phyloP scores from a whole-genome alignment of 2,888 invertebrate genomes.

The Augochlorella aurata region DNA sequence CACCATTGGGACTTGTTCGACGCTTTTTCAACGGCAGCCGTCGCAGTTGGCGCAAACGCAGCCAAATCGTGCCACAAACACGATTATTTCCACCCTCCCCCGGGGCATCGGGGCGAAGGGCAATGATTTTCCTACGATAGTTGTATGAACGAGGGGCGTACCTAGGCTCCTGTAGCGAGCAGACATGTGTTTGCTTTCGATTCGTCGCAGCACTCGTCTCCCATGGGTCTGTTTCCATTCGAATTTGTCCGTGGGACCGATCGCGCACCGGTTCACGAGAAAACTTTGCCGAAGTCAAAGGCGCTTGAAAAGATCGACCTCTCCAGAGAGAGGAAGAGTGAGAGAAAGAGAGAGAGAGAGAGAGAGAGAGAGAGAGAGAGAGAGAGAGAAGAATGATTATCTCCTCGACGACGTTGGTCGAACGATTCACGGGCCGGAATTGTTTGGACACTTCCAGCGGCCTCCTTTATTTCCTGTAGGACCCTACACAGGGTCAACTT shows the following conservation, averaged over 20 bases:
- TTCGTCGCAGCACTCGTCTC: conserved; percentile 23
- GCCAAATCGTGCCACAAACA: conserved; percentile 66
- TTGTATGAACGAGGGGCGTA: conserved; percentile 37
- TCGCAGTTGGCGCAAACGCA: not conserved
- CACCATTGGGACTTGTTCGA: not conserved
- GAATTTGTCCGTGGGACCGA: conserved; percentile 22
- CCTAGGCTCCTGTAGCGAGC: not conserved
- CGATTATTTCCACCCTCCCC: conserved; percentile 66
- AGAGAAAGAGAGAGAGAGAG: too few species aligned
- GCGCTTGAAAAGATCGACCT: conserved; percentile 9
- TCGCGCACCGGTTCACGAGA: conserved; percentile 7
- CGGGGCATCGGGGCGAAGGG: conserved; percentile 64
- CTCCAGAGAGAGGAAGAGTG: too few species aligned
- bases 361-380: too few species aligned
- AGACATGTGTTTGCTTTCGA: conserved; percentile 32
- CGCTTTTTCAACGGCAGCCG: not conserved
- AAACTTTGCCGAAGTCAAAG: conserved; percentile 9
- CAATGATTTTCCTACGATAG: conserved; percentile 55
- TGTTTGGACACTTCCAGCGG: conserved; percentile 64
- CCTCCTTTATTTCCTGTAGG: conserved; percentile 66
- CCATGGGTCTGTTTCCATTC: conserved; percentile 35
- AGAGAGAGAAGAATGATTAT: not conserved
- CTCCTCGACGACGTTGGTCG: conserved; percentile 12
- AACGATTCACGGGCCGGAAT: conserved; percentile 59
- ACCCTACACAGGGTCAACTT: conserved; percentile 63